phyloP scores from a whole-genome alignment of 2,113 vertebrate species.

The Gavialis gangeticus region DNA sequence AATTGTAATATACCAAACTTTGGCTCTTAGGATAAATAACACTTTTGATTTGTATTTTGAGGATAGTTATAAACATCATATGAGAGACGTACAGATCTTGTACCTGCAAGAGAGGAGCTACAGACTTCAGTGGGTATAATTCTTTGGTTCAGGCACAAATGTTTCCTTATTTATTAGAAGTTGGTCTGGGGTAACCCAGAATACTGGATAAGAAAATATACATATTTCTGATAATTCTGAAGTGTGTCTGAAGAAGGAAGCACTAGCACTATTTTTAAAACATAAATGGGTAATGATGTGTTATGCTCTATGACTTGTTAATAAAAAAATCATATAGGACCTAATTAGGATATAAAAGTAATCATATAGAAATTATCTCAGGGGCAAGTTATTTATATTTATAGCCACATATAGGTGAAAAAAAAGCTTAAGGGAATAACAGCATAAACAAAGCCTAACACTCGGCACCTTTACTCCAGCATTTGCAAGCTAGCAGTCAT shows the following conservation, averaged over 20 bases:
- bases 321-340: neutral
- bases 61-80: slow-evolving; percentile 4
- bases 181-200: neutral
- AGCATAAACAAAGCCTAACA: slow-evolving; percentile 22
- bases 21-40: neutral
- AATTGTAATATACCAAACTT: neutral
- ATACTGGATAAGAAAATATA: slow-evolving; percentile 38
- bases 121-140: slow-evolving; percentile 10
- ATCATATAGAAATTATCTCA: slow-evolving; percentile 36
- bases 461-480: slow-evolving; percentile 42
- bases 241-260: slow-evolving; percentile 39
- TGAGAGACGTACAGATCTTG: neutral
- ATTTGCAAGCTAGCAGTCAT: slow-evolving; percentile 46
- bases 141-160: slow-evolving; percentile 46
- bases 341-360: slow-evolving; percentile 61
- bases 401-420: slow-evolving; percentile 27
- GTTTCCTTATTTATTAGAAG: slow-evolving; percentile 45
- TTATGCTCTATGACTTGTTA: slow-evolving; percentile 29
- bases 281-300: slow-evolving; percentile 33
- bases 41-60: slow-evolving; percentile 32
- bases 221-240: slow-evolving; percentile 36
- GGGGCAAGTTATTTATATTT: slow-evolving; percentile 38
- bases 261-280: slow-evolving; percentile 24
- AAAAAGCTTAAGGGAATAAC: slow-evolving; percentile 23
- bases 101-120: slow-evolving; percentile 39